phyloP scores from a whole-genome alignment of 2,113 vertebrate genomes.

The Vulpes ferrilata region DNA sequence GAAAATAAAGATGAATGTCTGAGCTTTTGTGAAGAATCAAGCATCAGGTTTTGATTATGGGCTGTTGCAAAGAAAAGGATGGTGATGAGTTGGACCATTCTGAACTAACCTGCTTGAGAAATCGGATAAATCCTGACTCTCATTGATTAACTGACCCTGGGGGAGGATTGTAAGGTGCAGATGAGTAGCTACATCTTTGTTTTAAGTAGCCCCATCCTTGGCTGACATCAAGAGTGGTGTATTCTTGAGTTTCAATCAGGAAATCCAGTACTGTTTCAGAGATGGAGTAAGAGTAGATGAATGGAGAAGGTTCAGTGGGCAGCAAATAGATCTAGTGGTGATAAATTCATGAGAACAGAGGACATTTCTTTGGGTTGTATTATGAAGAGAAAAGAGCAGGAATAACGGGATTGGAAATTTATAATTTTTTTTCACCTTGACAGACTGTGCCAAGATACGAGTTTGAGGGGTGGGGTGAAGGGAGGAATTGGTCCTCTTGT shows the following conservation, averaged over 20 bases:
- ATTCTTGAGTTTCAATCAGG: neutral
- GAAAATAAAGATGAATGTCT: neutral
- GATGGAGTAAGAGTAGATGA: neutral
- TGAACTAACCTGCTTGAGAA: slow-evolving; percentile 7
- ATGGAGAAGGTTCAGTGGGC: neutral
- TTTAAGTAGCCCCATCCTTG: neutral
- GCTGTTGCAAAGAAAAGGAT: neutral
- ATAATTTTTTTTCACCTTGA: neutral
- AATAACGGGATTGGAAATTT: neutral
- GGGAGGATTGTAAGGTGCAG: neutral
- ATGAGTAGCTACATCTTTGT: neutral
- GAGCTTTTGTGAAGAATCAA: neutral
- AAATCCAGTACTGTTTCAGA: neutral
- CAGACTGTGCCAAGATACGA: neutral
- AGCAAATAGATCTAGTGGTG: neutral
- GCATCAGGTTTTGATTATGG: neutral
- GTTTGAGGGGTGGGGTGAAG: neutral
- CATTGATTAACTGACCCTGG: neutral
- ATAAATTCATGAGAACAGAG: neutral
- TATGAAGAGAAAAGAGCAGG: neutral
- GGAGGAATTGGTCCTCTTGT: neutral
- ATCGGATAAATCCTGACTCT: neutral
- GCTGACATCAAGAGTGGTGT: neutral
- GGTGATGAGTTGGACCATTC: neutral
- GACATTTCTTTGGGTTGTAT: neutral